Evolutionary conservation across 2,888 invertebrate species (phyloP).

Genomic region (Zygaena filipendulae): DNA sequence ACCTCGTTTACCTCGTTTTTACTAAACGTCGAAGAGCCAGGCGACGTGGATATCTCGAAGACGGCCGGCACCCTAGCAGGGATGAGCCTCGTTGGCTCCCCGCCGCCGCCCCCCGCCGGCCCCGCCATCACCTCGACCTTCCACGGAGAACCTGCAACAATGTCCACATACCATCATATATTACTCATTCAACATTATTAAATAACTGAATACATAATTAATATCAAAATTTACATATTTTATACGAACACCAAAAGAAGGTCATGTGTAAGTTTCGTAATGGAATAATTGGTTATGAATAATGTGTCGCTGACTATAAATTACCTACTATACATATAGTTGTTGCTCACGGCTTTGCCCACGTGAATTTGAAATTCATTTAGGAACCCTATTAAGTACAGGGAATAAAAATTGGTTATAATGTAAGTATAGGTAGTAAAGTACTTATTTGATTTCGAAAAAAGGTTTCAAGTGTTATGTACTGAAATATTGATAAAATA

Average conservation of each 20-base stretch:
- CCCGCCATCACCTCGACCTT: constrained; percentile 88
- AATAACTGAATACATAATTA: constrained; percentile 6
- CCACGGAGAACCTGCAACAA: constrained; percentile 88
- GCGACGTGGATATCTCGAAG: constrained; percentile 85
- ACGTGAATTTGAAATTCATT: too few relatives aligned
- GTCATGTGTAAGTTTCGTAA: background rate
- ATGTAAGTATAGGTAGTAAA: too few relatives aligned
- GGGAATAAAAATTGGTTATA: too few relatives aligned
- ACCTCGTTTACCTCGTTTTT: constrained; percentile 53
- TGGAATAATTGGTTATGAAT: constrained; percentile 1
- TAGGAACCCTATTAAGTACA: too few relatives aligned
- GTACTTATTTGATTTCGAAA: too few relatives aligned
- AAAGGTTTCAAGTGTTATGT: too few relatives aligned
- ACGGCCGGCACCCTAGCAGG: constrained; percentile 90
- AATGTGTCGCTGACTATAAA: too few relatives aligned
- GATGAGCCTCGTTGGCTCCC: constrained; percentile 89
- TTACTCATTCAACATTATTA: background rate
- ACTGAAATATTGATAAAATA: too few relatives aligned
- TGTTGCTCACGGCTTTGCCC: too few relatives aligned
- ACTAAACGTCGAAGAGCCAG: constrained; percentile 46
- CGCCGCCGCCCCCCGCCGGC: constrained; percentile 77
- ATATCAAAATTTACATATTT: background rate
- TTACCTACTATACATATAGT: too few relatives aligned
- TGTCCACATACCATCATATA: constrained; percentile 25
- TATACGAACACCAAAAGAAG: too few relatives aligned